Evolutionary conservation across 2,113 vertebrate species (phyloP).

Genomic region (Anhinga rufa): DNA sequence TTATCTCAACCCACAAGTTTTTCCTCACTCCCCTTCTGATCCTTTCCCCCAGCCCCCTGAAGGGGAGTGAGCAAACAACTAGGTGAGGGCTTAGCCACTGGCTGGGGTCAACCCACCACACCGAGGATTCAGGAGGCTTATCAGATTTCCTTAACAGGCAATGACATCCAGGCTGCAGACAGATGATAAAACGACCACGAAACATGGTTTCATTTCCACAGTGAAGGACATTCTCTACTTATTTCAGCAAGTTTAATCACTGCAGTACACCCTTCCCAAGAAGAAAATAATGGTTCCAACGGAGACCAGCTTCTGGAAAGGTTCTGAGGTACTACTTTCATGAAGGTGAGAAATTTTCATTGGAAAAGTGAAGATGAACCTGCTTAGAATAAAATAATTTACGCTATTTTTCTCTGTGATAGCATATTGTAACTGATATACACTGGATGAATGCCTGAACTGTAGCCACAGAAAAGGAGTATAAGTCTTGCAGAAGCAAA

Average conservation of each 20-base stretch:
- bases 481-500: neutral
- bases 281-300: neutral
- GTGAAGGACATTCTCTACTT: neutral
- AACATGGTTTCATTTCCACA: neutral
- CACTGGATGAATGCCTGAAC: neutral
- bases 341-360: neutral
- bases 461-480: neutral
- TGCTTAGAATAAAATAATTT: neutral
- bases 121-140: neutral
- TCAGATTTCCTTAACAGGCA: neutral
- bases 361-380: neutral
- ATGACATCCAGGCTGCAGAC: neutral
- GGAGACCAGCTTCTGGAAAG: neutral
- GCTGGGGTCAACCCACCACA: neutral
- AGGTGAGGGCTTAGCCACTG: neutral
- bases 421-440: neutral
- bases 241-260: neutral
- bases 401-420: neutral
- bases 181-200: neutral
- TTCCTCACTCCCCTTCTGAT: neutral
- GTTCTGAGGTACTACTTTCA: neutral
- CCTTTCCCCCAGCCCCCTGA: accelerated
- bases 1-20: neutral
- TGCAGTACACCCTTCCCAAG: neutral
- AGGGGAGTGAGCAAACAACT: neutral